Percentiles rank a stretch among this genome's conserved stretches.
These are phyloP conservation scores for Plagiodera versicolora DNA, from an alignment of 2,888 invertebrate species.

Conservation along the genomic window DNA sequence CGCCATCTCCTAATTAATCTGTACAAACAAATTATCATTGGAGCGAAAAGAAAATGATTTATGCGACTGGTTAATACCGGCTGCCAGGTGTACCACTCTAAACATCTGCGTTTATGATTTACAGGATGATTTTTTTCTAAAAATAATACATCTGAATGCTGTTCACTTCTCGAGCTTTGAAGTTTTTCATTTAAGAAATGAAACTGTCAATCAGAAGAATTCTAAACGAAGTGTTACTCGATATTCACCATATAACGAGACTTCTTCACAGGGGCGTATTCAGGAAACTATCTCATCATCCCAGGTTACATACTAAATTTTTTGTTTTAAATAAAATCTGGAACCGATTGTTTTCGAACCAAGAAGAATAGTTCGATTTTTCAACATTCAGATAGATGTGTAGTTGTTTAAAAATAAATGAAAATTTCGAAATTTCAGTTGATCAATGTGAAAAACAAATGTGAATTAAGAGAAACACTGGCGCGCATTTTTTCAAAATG, in stretches of 20 bases:
- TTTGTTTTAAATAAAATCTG: too few relatives aligned
- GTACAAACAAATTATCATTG: conserved; percentile 1
- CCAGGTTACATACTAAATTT: too few relatives aligned
- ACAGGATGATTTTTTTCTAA: conserved; percentile 6
- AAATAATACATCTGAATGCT: conserved; percentile 7
- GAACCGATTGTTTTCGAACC: too few relatives aligned
- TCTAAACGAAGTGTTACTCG: not conserved
- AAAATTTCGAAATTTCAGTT: too few relatives aligned
- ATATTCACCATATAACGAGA: not conserved
- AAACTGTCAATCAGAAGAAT: conserved; percentile 8
- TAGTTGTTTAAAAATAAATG: too few relatives aligned
- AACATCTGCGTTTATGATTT: conserved; percentile 15
- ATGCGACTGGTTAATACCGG: conserved; percentile 13
- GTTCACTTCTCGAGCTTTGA: conserved; percentile 1
- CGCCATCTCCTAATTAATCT: not conserved
- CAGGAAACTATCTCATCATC: not conserved
- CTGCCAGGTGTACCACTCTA: conserved; percentile 17
- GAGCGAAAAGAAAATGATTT: conserved; percentile 13
- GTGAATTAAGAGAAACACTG: too few relatives aligned
- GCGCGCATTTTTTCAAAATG: too few relatives aligned
- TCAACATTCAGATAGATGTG: too few relatives aligned
- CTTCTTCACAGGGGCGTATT: not conserved
- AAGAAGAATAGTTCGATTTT: too few relatives aligned
- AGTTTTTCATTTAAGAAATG: conserved; percentile 7
- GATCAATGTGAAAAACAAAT: too few relatives aligned